Evolutionary conservation across 2,113 vertebrate species (phyloP), one percentile per base, ranked within the genome.

Genomic region (Pterocles orientalis): DNA sequence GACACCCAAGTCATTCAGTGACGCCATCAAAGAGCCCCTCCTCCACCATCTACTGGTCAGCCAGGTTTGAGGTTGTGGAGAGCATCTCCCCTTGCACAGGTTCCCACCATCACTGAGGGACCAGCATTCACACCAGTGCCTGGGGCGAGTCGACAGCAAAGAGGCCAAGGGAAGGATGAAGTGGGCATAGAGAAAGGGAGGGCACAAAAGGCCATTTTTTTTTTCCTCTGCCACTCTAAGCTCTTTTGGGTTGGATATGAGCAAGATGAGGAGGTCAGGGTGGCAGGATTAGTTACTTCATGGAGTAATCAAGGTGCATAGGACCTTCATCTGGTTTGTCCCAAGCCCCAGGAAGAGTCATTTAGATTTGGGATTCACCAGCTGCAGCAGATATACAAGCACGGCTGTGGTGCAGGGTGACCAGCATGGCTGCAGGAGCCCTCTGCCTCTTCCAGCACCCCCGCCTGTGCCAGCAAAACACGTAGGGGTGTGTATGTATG

Each of bases 401-500:
- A 29, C 0, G 0, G 66, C 54, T 2, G 6, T 34, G 75, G 47
- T 33, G 12, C 45, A 36, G 58, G 28, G 31, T 72, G 36, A 29
- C 17, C 53, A 48, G 66, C 43, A 8, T 1, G 21, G 45, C 7
- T 39, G 41, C 28, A 41, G 56, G 39, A 73, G 39, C 17, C 26
- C 47, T 26, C 29, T 61, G 47, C 18, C 61, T 45, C 48, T 43
- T 41, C 83, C 61, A 47, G 48, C 51, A 14, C 6, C 24, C 25
- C 31, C 14, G 14, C 29, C 12, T 51, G 10, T 0, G 12, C 48
- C 20, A 28, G 47, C 25, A 29, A 16, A 39, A 31, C 5, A 2
- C 1, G 0, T 2, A 18, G 39, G 28, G 33, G 11, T 21, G 50
- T 0, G 2, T 21, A 2, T 8, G 10, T 1, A 0, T 3, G 17